Base-by-base conservation (phyloP, 2,888 invertebrate species). In the Tanypteryx hageni region DNA sequence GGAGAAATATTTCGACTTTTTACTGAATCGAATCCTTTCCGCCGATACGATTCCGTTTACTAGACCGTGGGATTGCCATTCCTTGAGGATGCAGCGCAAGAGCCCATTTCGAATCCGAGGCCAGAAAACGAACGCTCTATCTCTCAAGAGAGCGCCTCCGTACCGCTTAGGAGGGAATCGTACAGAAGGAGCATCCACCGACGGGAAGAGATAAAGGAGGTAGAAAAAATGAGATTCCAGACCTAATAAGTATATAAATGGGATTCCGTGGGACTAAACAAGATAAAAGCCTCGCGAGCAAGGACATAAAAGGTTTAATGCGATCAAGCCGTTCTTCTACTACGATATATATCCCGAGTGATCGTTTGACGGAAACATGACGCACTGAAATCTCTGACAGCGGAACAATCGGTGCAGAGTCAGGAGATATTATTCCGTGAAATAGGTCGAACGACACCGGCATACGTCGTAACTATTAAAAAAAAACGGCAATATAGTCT, bases 221-320 rank as follows among this genome's bases (percentile, higher is more conserved):
- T 44, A n/a, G 56, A 83, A 83, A 82, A 82, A 82, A 57, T 44
- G 16, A 57, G 83, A 83, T 83, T 83, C 56, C 16, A 44, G 83
- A 56, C 83, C 56, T 83, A 83, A 83, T 44, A 83, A 14, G 83
- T 83, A 56, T 56, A 83, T 83, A 83, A 83, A 83, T 83, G 44
- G 83, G 83, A 83, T 82, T 82, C 10, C 31, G 11, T 44, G 56
- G 14, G n/a, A 27, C 56, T 44, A 83, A 83, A 83, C 57, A 57
- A 57, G 83, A 57, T 83, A 16, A 57, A 83, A 18, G 56, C n/a
- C n/a, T 8, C n/a, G 57, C 4, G 9, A 18, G 31, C 16, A 11
- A 44, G 44, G 44, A 44, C 44, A 44, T 44, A 14, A 31, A 14
- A n/a, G 44, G 44, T 7, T 22, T 81, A 27, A 81, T 81, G 13